Evolutionary conservation across 1,140 invertebrate species (phyloP).

Genomic region (Aphidius gifuensis): DNA sequence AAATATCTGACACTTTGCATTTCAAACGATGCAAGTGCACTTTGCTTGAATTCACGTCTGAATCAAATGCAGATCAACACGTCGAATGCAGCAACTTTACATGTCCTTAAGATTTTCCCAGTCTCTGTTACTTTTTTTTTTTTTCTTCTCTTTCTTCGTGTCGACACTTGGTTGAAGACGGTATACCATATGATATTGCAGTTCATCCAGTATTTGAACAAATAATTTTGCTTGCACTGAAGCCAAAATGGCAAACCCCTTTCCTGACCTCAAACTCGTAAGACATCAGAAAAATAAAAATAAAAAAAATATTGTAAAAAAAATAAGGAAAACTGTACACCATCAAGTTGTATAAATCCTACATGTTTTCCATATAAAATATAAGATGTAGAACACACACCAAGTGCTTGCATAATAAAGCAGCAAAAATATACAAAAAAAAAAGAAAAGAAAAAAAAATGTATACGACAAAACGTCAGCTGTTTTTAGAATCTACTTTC

Average conservation of each 20-base stretch:
- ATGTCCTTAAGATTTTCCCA: too few relatives aligned
- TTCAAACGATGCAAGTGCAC: neutral
- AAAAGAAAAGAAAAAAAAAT: neutral
- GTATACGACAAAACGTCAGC: slow-evolving; percentile 13
- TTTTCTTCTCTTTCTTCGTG: too few relatives aligned
- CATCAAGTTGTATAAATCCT: slow-evolving; percentile 21
- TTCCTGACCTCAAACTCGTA: too few relatives aligned
- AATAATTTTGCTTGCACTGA: too few relatives aligned
- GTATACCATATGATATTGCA: too few relatives aligned
- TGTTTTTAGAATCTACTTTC: slow-evolving; percentile 5
- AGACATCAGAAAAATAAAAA: neutral
- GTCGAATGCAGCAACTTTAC: too few relatives aligned
- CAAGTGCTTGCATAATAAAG: slow-evolving; percentile 26
- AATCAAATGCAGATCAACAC: too few relatives aligned
- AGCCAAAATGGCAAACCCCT: too few relatives aligned
- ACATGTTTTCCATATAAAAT: slow-evolving; percentile 17
- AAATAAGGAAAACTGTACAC: slow-evolving; percentile 12
- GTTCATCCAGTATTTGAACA: too few relatives aligned
- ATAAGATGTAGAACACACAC: slow-evolving; percentile 20
- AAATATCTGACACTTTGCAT: slow-evolving; percentile 7
- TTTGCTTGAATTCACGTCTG: neutral
- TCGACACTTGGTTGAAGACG: too few relatives aligned
- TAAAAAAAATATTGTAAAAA: neutral
- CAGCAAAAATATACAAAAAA: neutral
- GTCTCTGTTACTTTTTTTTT: too few relatives aligned